Conservation (phyloP, 2,113 vertebrate genomes). For the Cyrtonyx montezumae region DNA sequence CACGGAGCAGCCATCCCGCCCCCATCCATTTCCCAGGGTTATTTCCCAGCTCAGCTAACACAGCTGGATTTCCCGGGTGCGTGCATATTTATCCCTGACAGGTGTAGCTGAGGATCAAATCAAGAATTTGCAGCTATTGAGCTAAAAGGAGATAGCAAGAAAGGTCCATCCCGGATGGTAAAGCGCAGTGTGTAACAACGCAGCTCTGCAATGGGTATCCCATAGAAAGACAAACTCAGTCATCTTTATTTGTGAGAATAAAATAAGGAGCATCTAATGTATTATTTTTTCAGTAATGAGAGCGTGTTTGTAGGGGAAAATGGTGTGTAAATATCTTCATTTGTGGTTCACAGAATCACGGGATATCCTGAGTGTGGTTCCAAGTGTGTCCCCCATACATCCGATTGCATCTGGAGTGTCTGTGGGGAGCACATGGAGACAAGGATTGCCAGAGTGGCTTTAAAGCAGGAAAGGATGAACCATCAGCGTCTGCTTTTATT, state of each 20-base stretch:
- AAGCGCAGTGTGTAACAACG: accelerated
- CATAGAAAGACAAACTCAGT: accelerated
- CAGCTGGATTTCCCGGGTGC: not conserved
- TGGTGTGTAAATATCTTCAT: not conserved
- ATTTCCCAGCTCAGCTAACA: not conserved
- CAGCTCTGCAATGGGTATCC: not conserved
- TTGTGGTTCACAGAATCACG: not conserved
- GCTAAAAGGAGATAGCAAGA: not conserved
- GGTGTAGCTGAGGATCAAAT: not conserved
- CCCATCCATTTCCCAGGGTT: not conserved
- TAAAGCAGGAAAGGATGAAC: not conserved
- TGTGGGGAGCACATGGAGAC: not conserved
- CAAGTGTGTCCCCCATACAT: not conserved
- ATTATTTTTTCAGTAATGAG: not conserved
- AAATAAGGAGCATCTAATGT: not conserved
- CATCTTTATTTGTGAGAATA: not conserved
- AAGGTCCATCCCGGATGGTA: accelerated
- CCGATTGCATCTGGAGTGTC: not conserved
- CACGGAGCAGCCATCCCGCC: not conserved
- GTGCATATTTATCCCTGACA: not conserved
- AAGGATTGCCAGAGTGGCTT: not conserved
- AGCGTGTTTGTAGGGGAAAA: not conserved
- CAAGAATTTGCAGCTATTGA: not conserved
- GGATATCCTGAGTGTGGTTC: not conserved
- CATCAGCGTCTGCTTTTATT: not conserved